These are phyloP conservation scores for Parnassius apollo DNA, from an alignment of 2,888 invertebrate species.

Conservation along the genomic window DNA sequence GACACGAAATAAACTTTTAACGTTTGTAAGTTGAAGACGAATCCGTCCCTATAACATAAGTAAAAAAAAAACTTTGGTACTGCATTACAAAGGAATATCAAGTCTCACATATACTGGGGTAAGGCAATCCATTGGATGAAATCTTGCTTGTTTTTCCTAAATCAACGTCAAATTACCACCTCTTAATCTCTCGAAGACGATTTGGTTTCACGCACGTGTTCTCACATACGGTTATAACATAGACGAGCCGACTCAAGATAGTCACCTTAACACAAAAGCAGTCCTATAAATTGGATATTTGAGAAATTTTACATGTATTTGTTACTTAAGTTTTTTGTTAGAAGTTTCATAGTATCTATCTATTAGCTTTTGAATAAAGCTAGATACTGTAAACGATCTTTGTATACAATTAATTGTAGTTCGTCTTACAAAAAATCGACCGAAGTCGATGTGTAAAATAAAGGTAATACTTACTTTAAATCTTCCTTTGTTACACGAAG, in stretches of 20 bases:
- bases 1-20: background rate
- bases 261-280: conserved; percentile 51
- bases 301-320: conserved; percentile 75
- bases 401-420: conserved; percentile 57
- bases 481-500: conserved; percentile 17
- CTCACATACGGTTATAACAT: conserved; percentile 46
- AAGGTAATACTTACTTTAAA: conserved; percentile 4
- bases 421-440: conserved; percentile 46
- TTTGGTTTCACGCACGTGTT: conserved; percentile 75
- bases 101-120: conserved; percentile 40
- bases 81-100: conserved; percentile 24
- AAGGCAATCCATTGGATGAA: conserved; percentile 71
- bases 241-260: conserved; percentile 52
- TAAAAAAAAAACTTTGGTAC: conserved; percentile 4
- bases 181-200: conserved; percentile 76
- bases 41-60: conserved; percentile 16
- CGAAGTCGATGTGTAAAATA: conserved; percentile 36
- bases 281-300: conserved; percentile 70
- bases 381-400: conserved; percentile 63
- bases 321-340: conserved; percentile 64
- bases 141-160: conserved; percentile 64
- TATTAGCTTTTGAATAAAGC: conserved; percentile 59
- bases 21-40: conserved; percentile 18
- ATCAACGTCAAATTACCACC: conserved; percentile 80
- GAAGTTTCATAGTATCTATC: conserved; percentile 61